Base-by-base conservation (phyloP, 2,113 vertebrate species). In the Sapajus apella region DNA sequence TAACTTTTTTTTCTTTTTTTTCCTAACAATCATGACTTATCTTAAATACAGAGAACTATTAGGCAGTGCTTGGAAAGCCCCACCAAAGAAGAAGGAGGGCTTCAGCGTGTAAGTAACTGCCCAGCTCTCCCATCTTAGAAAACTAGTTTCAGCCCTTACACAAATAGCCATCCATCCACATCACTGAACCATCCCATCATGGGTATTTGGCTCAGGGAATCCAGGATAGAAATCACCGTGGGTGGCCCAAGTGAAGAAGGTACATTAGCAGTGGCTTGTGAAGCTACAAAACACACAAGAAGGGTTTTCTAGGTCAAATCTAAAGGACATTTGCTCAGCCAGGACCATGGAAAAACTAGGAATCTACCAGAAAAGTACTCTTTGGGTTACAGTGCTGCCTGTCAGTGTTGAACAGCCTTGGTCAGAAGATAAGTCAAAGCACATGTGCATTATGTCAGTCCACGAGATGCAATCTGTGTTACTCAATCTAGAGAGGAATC, bases 291-390 rank as follows among this genome's bases (percentile, higher is more conserved):
- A 96, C 83, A 97, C 91, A 94, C 91, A 89, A 47, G 72, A 88
- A 97, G 92, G 81, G 85, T 88, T 97, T 96, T 97, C 97, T 94
- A 97, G 94, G 97, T 96, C 96, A 97, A 91, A 97, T 85, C 84
- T 85, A 92, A 95, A 92, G 87, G 80, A 92, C 81, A 45, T 87
- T 96, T 85, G 45, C 88, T 97, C 81, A 79, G 86, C 86, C 82
- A 93, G 20, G 82, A 86, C 93, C 90, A 94, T 37, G 73, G 93
- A 94, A 95, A 85, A 94, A 82, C 61, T 45, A 94, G 93, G 93
- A 89, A 93, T 93, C 79, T 94, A 81, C 90, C 85, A 89, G 92
- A 43, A 56, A 64, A 43, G 40, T 27, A 16, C 18, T 81, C 61
- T 32, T 64, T 6, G 3, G 75, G 55, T 79, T 88, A 35, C 25